phyloP scores from a whole-genome alignment of 2,888 invertebrate species.

The Heterodera filipjevi region DNA sequence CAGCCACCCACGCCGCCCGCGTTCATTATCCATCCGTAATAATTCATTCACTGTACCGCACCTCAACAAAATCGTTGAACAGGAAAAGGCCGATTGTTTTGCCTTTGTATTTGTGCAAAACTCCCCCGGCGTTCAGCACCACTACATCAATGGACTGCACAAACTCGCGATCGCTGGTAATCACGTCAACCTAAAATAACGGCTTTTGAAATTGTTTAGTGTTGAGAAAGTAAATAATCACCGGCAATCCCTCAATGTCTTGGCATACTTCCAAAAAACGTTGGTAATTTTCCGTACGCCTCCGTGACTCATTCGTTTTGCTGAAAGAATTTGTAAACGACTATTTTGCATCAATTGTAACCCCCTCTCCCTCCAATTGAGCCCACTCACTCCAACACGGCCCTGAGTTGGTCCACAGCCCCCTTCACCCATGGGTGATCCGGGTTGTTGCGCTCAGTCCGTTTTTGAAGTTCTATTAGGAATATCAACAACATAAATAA shows the following conservation, averaged over 20 bases:
- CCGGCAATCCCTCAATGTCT: constrained; percentile 24
- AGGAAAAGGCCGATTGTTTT: constrained; percentile 85
- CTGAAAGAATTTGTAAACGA: constrained; percentile 54
- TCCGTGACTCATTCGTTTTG: constrained; percentile 95
- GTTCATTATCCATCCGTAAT: too few relatives aligned
- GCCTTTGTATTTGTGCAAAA: constrained; percentile 75
- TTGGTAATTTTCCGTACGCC: constrained; percentile 91
- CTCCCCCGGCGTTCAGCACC: constrained; percentile 43
- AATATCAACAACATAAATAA: not conserved
- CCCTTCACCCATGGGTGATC: constrained; percentile 74
- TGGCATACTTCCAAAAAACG: constrained; percentile 64
- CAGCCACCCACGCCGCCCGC: too few relatives aligned
- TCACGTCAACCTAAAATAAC: constrained; percentile 42
- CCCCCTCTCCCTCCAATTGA: not conserved
- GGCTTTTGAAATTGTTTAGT: constrained; percentile 1
- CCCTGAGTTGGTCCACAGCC: constrained; percentile 83
- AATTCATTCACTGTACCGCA: constrained; percentile 66
- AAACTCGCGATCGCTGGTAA: constrained; percentile 43
- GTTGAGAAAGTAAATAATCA: not conserved
- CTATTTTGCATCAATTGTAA: not conserved
- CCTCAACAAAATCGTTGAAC: constrained; percentile 91
- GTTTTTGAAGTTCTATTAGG: constrained; percentile 85
- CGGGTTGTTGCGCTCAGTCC: constrained; percentile 83
- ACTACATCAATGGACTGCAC: constrained; percentile 37
- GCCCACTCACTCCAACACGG: constrained; percentile 79